These are phyloP conservation scores for Drosophila subquinaria DNA, from an alignment of 2,888 invertebrate genomes.

Conservation along the genomic window DNA sequence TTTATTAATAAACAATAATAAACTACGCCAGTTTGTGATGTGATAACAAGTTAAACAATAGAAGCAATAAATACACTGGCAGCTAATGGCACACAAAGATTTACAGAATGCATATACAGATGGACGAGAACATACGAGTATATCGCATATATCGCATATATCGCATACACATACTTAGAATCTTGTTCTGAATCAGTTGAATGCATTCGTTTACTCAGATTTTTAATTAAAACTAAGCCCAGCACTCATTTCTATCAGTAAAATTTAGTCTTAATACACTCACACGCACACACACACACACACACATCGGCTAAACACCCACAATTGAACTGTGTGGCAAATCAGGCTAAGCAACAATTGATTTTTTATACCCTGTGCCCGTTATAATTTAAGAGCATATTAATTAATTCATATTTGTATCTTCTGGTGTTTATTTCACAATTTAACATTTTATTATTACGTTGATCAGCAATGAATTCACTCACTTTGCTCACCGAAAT, in stretches of 20 bases:
- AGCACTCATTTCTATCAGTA: constrained; percentile 8
- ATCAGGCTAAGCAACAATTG: constrained; percentile 18
- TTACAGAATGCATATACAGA: not conserved
- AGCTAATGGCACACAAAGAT: constrained; percentile 21
- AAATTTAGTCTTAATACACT: not conserved
- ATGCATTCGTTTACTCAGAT: constrained; percentile 21
- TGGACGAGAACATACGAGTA: not conserved
- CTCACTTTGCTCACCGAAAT: too few relatives aligned
- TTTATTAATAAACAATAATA: constrained; percentile 40
- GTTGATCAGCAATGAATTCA: too few relatives aligned
- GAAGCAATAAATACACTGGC: constrained; percentile 13
- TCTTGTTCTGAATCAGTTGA: constrained; percentile 15
- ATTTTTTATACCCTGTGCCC: constrained; percentile 3
- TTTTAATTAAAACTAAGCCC: constrained; percentile 58
- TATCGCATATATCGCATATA: not conserved
- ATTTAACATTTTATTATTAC: too few relatives aligned
- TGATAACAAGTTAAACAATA: constrained; percentile 2
- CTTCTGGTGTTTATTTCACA: too few relatives aligned
- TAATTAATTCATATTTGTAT: too few relatives aligned
- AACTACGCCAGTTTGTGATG: constrained; percentile 10
- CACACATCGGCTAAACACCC: constrained; percentile 4
- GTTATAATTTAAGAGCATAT: not conserved
- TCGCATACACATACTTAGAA: not conserved
- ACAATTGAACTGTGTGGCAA: constrained; percentile 1
- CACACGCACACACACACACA: constrained; percentile 1